Evolutionary conservation across 2,888 invertebrate genomes (phyloP).

Genomic region (Rapana venosa): DNA sequence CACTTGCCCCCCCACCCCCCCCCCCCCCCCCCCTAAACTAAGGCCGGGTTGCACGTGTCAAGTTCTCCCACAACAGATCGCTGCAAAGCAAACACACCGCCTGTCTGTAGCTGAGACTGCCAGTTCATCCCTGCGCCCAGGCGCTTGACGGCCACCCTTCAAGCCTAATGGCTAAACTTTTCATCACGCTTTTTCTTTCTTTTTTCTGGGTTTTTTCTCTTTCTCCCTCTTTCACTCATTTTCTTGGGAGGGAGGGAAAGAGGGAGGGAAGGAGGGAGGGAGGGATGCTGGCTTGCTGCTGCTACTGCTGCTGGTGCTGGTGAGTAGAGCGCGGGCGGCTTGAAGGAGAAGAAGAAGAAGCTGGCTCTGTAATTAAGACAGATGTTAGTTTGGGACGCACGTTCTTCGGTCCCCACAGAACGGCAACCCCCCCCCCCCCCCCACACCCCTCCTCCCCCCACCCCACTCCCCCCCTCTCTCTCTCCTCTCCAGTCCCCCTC

Average conservation of each 20-base stretch:
- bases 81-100: slow-evolving; percentile 7
- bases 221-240: background rate
- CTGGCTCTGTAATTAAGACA: slow-evolving; percentile 42
- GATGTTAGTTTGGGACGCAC: slow-evolving; percentile 45
- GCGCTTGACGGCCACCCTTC: slow-evolving; percentile 35
- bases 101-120: background rate
- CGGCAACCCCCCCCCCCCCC: background rate
- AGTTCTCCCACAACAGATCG: slow-evolving; percentile 17
- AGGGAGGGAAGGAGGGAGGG: background rate
- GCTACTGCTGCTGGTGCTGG: too few species aligned
- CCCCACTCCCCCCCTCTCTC: too few species aligned
- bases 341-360: background rate
- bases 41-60: background rate
- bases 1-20: too few species aligned
- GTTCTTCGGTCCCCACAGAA: slow-evolving; percentile 22
- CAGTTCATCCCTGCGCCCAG: slow-evolving; percentile 16
- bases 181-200: slow-evolving; percentile 26
- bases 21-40: background rate
- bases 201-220: background rate
- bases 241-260: background rate
- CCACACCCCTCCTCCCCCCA: background rate
- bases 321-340: background rate
- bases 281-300: background rate
- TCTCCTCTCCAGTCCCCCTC: too few species aligned
- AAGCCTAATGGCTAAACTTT: slow-evolving; percentile 39